Evolutionary conservation across 1,140 invertebrate species (phyloP).

Genomic region (Drosophila nasuta): DNA sequence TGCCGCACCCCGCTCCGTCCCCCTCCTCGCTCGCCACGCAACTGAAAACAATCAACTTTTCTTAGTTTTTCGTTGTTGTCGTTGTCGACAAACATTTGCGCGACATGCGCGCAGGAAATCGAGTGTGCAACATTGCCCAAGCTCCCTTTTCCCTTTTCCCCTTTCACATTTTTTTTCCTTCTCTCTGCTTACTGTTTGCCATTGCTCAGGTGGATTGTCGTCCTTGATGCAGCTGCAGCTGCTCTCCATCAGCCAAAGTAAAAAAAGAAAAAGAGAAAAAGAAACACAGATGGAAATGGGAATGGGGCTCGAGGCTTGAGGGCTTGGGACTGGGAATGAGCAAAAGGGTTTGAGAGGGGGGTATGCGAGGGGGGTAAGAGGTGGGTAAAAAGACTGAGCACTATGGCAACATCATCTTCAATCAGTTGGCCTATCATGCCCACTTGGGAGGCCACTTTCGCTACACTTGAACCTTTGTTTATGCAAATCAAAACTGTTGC

Average conservation of each 20-base stretch:
- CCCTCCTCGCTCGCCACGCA: conserved; percentile 2
- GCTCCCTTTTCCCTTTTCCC: not conserved
- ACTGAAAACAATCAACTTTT: conserved; percentile 73
- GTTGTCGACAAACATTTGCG: conserved; percentile 71
- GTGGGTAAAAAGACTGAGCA: not conserved
- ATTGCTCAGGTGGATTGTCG: conserved; percentile 61
- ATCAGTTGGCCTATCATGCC: conserved; percentile 63
- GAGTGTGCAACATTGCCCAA: conserved; percentile 74
- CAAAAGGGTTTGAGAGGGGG: not conserved
- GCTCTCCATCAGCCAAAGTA: conserved; percentile 26
- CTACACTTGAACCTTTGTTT: conserved; percentile 80
- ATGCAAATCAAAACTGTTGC: conserved; percentile 82
- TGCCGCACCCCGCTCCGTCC: not conserved
- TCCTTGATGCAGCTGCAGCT: conserved; percentile 53
- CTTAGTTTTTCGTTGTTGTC: conserved; percentile 45
- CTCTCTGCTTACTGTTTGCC: conserved; percentile 7
- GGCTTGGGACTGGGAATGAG: not conserved
- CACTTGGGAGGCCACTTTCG: conserved; percentile 73
- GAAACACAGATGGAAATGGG: not conserved
- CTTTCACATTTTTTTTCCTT: not conserved
- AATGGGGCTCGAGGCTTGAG: not conserved
- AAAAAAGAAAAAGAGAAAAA: conserved; percentile 5
- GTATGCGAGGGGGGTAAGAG: not conserved
- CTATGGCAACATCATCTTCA: conserved; percentile 63
- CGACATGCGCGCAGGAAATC: conserved; percentile 80